Conservation (phyloP, 2,888 invertebrate species). For the Antheraea assamensis region DNA sequence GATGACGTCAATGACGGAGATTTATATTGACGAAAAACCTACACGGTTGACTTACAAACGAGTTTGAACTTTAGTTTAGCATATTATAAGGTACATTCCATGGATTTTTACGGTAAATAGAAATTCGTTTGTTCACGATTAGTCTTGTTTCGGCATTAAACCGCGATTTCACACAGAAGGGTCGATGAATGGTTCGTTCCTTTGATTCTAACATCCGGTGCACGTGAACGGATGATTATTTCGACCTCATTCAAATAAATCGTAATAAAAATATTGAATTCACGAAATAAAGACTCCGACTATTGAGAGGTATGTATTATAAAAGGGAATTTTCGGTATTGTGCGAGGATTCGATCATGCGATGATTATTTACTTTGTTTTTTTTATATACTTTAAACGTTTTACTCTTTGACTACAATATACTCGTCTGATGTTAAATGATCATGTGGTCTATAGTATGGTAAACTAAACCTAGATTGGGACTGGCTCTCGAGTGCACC, state of each 20-base stretch:
- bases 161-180: conserved; percentile 65
- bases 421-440: not conserved
- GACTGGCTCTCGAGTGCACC: too few species aligned
- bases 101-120: conserved; percentile 6
- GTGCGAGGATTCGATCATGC: not conserved
- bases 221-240: conserved; percentile 66
- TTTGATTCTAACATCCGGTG: conserved; percentile 71
- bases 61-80: conserved; percentile 44
- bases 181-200: conserved; percentile 62
- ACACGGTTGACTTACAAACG: conserved; percentile 19
- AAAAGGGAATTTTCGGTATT: not conserved
- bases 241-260: conserved; percentile 34
- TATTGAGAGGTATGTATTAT: not conserved
- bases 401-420: not conserved
- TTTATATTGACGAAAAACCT: conserved; percentile 19
- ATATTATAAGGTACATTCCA: conserved; percentile 24
- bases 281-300: conserved; percentile 10
- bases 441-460: too few species aligned
- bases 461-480: too few species aligned
- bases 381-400: too few species aligned
- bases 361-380: not conserved
- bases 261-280: conserved; percentile 58
- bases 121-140: conserved; percentile 42
- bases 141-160: conserved; percentile 68
- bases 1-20: conserved; percentile 59